These are phyloP conservation scores for Netelia virgata DNA, from an alignment of 2,888 invertebrate species.

Conservation along the genomic window DNA sequence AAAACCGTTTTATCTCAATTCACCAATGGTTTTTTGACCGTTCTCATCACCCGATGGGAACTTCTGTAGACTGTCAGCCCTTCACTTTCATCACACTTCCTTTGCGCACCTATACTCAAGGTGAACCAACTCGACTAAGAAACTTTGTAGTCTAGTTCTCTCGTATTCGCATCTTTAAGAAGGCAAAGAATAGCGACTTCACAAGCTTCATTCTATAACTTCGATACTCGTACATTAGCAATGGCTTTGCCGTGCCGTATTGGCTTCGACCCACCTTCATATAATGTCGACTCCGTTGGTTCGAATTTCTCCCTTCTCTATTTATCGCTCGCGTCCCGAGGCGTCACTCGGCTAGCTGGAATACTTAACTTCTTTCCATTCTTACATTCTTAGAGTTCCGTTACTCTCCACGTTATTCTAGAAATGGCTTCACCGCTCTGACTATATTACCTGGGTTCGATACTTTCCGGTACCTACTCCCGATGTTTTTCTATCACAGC, in stretches of 20 bases:
- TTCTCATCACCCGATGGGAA: too few species aligned
- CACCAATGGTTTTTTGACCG: too few species aligned
- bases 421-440: not conserved
- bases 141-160: not conserved
- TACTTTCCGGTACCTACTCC: not conserved
- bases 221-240: constrained; percentile 15
- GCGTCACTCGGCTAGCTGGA: constrained; percentile 13
- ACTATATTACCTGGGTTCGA: not conserved
- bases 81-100: too few species aligned
- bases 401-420: not conserved
- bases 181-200: constrained; percentile 33
- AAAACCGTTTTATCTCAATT: too few species aligned
- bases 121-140: too few species aligned
- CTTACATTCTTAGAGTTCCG: constrained; percentile 4
- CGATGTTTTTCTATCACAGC: constrained; percentile 19
- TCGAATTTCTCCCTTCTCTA: not conserved
- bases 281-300: not conserved
- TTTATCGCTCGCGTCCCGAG: not conserved
- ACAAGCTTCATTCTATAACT: constrained; percentile 5
- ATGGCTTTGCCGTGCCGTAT: constrained; percentile 18
- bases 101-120: too few species aligned
- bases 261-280: not conserved
- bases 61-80: too few species aligned
- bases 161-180: constrained; percentile 31
- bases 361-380: not conserved